Conservation (phyloP, 2,888 invertebrate species). For the Trichacis sp. region DNA sequence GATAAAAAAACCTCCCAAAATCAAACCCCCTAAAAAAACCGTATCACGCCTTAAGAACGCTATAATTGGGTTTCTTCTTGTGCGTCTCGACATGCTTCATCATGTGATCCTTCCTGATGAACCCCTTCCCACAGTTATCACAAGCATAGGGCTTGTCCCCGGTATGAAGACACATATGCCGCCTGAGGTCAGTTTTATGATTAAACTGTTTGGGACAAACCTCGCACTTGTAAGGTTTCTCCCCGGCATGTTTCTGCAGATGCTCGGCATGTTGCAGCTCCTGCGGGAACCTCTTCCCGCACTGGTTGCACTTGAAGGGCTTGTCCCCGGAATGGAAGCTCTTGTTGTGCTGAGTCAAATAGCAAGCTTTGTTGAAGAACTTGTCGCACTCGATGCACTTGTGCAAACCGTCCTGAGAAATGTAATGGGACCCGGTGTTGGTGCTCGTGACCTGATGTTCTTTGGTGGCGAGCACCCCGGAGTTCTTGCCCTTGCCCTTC, state of each 20-base stretch:
- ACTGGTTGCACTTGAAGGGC: conserved; percentile 86
- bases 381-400: conserved; percentile 88
- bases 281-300: conserved; percentile 86
- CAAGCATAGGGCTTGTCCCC: conserved; percentile 87
- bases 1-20: background rate
- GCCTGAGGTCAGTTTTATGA: conserved; percentile 88
- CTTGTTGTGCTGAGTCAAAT: conserved; percentile 91
- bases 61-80: conserved; percentile 72
- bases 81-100: conserved; percentile 88
- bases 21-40: background rate
- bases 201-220: conserved; percentile 90
- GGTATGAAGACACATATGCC: conserved; percentile 90
- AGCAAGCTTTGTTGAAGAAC: conserved; percentile 86
- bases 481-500: conserved; percentile 6
- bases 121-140: conserved; percentile 86
- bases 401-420: conserved; percentile 67
- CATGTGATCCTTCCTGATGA: conserved; percentile 93
- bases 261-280: conserved; percentile 81
- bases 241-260: conserved; percentile 81
- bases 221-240: conserved; percentile 89
- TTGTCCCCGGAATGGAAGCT: conserved; percentile 89
- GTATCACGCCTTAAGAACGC: conserved; percentile 59
- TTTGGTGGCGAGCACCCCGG: conserved; percentile 45
- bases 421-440: conserved; percentile 52
- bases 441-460: conserved; percentile 57